These are phyloP conservation scores for Ditylenchus dipsaci DNA, from an alignment of 1,140 invertebrate genomes.

Conservation along the genomic window DNA sequence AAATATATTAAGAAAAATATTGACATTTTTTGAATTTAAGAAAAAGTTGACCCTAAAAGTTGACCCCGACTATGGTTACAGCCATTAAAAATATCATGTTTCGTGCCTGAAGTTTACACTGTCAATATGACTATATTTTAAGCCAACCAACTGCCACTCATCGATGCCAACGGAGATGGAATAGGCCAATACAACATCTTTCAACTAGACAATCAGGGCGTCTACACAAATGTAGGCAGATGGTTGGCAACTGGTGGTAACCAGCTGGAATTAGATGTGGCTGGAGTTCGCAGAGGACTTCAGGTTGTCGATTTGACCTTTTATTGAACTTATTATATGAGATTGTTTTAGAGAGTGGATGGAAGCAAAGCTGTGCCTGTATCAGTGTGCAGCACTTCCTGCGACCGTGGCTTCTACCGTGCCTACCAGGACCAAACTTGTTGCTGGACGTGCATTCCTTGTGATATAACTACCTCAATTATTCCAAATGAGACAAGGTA, in stretches of 20 bases:
- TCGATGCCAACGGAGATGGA: conserved; percentile 62
- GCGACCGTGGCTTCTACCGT: conserved; percentile 66
- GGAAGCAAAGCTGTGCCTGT: conserved; percentile 56
- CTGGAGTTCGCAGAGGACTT: conserved; percentile 43
- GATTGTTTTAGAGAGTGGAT: conserved; percentile 26
- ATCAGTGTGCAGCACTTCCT: conserved; percentile 68
- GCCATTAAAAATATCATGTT: no score
- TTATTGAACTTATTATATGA: neutral
- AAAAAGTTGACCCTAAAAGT: no score
- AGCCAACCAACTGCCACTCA: conserved; percentile 44
- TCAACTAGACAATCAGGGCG: conserved; percentile 49
- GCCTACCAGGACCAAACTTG: conserved; percentile 65
- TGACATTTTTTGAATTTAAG: no score
- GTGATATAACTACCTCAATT: conserved; percentile 66
- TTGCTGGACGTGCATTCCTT: conserved; percentile 74
- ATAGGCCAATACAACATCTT: conserved; percentile 61
- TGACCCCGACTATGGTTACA: no score
- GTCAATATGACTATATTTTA: conserved; percentile 3
- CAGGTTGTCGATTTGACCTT: conserved; percentile 19
- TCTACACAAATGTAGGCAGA: conserved; percentile 44
- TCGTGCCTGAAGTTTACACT: no score
- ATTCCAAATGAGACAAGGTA: conserved; percentile 69
- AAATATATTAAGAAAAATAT: no score
- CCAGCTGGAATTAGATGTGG: conserved; percentile 39
- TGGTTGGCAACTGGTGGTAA: conserved; percentile 32